A percentile compares a stretch with the other conserved stretches of the same genome.
Evolutionary conservation across 2,888 invertebrate species (phyloP).

Genomic region (Parnassius apollo): DNA sequence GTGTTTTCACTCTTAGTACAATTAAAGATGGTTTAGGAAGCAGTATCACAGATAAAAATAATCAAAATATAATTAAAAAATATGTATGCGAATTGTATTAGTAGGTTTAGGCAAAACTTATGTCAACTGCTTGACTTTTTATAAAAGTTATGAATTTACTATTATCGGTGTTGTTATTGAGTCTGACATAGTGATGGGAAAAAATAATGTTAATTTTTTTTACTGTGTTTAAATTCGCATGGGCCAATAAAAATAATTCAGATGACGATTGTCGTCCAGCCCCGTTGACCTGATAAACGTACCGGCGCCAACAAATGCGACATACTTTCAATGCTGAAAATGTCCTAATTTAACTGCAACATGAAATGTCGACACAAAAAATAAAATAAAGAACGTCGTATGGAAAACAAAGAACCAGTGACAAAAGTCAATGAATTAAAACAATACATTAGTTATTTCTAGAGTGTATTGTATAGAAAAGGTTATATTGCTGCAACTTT

Average conservation of each 20-base stretch:
- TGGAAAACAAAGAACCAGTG: conserved; percentile 28
- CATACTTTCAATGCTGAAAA: conserved; percentile 58
- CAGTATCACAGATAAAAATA: no score
- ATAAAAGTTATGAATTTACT: no score
- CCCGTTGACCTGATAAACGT: conserved; percentile 65
- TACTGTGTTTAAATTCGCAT: conserved; percentile 35
- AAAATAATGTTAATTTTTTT: background rate
- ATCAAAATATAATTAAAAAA: no score
- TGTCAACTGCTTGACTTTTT: no score
- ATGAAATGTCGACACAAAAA: conserved; percentile 37
- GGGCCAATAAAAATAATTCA: conserved; percentile 65
- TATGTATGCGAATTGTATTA: no score
- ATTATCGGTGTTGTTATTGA: no score
- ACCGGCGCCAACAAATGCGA: conserved; percentile 62
- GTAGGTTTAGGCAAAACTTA: no score
- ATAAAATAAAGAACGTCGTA: conserved; percentile 24
- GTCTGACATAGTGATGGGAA: background rate
- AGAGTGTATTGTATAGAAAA: no score
- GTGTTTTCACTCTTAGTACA: no score
- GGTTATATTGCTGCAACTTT: no score
- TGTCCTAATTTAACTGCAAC: conserved; percentile 51
- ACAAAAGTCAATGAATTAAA: conserved; percentile 27
- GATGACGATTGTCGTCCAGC: conserved; percentile 48
- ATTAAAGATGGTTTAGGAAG: no score
- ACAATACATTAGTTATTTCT: conserved; percentile 14